Evolutionary conservation across 2,113 vertebrate species (phyloP).

Genomic region (Nesoenas mayeri): DNA sequence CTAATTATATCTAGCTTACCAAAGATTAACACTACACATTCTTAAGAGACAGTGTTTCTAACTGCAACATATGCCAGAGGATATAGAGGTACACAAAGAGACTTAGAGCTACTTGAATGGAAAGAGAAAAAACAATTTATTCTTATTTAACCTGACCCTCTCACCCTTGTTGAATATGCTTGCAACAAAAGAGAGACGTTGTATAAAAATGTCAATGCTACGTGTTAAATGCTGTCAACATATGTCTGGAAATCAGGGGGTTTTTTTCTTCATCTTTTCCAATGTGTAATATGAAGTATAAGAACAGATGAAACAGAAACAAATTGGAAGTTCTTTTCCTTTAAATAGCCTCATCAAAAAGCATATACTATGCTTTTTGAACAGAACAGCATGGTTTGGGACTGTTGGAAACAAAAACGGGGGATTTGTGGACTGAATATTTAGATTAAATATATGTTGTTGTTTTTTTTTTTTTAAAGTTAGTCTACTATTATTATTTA

Average conservation of each 20-base stretch:
- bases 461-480: not conserved
- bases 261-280: not conserved
- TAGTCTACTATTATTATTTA: not conserved
- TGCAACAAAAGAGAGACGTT: not conserved
- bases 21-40: not conserved
- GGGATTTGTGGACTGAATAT: not conserved
- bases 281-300: not conserved
- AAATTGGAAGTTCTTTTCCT: not conserved
- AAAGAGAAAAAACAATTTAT: not conserved
- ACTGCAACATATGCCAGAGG: not conserved
- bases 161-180: not conserved
- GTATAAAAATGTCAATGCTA: not conserved
- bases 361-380: not conserved
- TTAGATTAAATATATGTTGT: not conserved
- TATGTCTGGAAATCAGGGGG: not conserved
- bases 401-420: not conserved
- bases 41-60: not conserved
- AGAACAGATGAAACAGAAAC: not conserved
- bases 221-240: not conserved
- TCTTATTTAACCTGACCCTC: not conserved
- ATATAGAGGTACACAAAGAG: not conserved
- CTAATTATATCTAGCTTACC: not conserved
- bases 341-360: not conserved
- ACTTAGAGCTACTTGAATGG: not conserved
- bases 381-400: not conserved